phyloP scores from a whole-genome alignment of 2,888 invertebrate genomes.

The Sinodicranocentrus sp. region DNA sequence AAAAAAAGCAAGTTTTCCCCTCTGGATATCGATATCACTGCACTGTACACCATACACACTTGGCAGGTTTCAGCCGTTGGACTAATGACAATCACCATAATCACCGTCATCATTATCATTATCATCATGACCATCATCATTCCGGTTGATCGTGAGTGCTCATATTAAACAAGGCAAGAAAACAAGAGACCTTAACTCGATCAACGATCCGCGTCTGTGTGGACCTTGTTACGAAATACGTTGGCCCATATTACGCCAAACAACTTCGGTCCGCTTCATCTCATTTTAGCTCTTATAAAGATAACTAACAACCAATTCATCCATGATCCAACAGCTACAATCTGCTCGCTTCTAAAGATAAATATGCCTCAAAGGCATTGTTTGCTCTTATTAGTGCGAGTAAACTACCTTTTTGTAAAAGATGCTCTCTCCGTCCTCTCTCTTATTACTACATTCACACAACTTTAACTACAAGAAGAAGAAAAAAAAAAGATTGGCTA shows the following conservation, averaged over 20 bases:
- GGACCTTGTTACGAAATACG: no score
- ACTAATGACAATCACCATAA: slow-evolving; percentile 64
- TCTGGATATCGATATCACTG: slow-evolving; percentile 47
- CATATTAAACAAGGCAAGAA: slow-evolving; percentile 39
- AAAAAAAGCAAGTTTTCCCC: slow-evolving; percentile 47
- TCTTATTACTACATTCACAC: no score
- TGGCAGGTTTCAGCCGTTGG: slow-evolving; percentile 57
- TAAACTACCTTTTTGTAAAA: slow-evolving; percentile 45
- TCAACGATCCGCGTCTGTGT: slow-evolving; percentile 28
- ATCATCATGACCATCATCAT: slow-evolving; percentile 62
- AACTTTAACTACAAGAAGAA: no score
- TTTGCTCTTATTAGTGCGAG: slow-evolving; percentile 55
- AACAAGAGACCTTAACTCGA: slow-evolving; percentile 50
- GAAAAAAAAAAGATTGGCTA: no score
- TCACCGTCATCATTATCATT: slow-evolving; percentile 59
- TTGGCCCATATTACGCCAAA: slow-evolving; percentile 27
- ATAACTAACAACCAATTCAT: slow-evolving; percentile 48
- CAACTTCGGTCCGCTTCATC: slow-evolving; percentile 15
- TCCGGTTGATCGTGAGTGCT: slow-evolving; percentile 64
- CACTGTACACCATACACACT: no score
- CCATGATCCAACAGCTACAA: not conserved
- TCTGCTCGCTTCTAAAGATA: slow-evolving; percentile 43
- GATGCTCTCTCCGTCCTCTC: slow-evolving; percentile 5
- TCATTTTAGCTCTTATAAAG: slow-evolving; percentile 7
- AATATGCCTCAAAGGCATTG: slow-evolving; percentile 44